These are phyloP conservation scores for Brachionus angularis DNA, from an alignment of 1,140 invertebrate genomes.

Conservation along the genomic window DNA sequence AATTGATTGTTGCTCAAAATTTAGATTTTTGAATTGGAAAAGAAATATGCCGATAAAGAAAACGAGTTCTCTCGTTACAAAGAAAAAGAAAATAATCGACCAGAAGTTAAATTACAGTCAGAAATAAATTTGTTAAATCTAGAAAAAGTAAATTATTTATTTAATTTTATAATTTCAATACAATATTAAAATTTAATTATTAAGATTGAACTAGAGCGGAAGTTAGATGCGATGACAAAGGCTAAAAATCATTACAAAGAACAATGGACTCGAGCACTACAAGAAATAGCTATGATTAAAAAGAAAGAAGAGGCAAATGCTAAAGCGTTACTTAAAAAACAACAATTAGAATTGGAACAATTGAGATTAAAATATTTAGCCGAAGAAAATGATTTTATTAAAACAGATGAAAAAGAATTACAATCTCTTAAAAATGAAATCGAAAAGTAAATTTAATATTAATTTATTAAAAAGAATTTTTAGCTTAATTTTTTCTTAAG, in stretches of 20 bases:
- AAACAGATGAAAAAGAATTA: slow-evolving; percentile 53
- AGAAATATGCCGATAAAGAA: slow-evolving; percentile 51
- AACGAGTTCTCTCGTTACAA: slow-evolving; percentile 54
- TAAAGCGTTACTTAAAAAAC: slow-evolving; percentile 50
- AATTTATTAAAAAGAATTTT: not conserved
- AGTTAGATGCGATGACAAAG: slow-evolving; percentile 55
- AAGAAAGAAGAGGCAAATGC: slow-evolving; percentile 55
- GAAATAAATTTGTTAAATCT: slow-evolving; percentile 58
- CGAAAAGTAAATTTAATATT: slow-evolving; percentile 50
- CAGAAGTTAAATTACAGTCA: slow-evolving; percentile 58
- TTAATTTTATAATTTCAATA: too few species aligned
- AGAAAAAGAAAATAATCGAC: slow-evolving; percentile 55
- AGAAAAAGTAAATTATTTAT: slow-evolving; percentile 58
- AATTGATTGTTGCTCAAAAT: too few species aligned
- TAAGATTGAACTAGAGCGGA: slow-evolving; percentile 57
- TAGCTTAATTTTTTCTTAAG: not conserved
- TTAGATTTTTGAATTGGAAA: slow-evolving; percentile 54
- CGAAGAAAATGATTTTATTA: slow-evolving; percentile 55
- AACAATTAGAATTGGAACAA: slow-evolving; percentile 57
- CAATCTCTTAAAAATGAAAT: slow-evolving; percentile 56
- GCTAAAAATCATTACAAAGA: slow-evolving; percentile 59
- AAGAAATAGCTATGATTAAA: slow-evolving; percentile 56
- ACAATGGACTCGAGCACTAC: slow-evolving; percentile 57
- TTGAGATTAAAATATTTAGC: slow-evolving; percentile 56
- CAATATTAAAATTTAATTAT: not conserved